Evolutionary conservation across 2,888 invertebrate genomes (phyloP).

Genomic region (Agrotis exclamationis): DNA sequence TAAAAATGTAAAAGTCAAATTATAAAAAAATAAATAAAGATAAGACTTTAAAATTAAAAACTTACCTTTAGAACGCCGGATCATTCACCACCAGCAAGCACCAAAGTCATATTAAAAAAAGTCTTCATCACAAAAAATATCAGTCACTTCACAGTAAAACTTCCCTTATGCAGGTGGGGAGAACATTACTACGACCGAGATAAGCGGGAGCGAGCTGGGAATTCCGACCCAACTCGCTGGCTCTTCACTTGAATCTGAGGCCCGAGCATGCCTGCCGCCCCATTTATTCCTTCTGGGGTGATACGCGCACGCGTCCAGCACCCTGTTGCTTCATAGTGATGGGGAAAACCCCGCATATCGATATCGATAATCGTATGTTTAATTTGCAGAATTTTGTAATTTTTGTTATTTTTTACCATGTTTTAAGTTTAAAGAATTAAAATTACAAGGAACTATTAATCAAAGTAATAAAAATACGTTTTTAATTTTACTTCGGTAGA

Average conservation of each 20-base stretch:
- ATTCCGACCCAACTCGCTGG: conserved; percentile 75
- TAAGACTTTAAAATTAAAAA: conserved; percentile 26
- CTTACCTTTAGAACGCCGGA: conserved; percentile 79
- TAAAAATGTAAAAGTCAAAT: background rate
- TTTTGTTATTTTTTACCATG: background rate
- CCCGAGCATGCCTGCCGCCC: conserved; percentile 75
- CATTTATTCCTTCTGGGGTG: conserved; percentile 82
- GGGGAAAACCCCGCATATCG: conserved; percentile 50
- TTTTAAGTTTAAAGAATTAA: background rate
- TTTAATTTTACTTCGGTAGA: background rate
- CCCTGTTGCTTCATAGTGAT: conserved; percentile 89
- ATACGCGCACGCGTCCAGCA: conserved; percentile 90
- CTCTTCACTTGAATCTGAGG: conserved; percentile 82
- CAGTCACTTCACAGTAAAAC: conserved; percentile 74
- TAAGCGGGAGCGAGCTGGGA: conserved; percentile 66
- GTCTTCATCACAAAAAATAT: conserved; percentile 72
- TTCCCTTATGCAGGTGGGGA: conserved; percentile 70
- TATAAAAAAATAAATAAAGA: background rate
- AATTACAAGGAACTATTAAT: background rate
- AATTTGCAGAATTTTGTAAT: background rate
- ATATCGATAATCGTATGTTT: conserved; percentile 69
- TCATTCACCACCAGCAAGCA: conserved; percentile 67
- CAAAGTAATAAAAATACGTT: background rate
- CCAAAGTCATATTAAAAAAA: conserved; percentile 73
- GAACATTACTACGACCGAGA: conserved; percentile 77